phyloP scores from a whole-genome alignment of 1,140 invertebrate species.

The Cecropterus lyciades region DNA sequence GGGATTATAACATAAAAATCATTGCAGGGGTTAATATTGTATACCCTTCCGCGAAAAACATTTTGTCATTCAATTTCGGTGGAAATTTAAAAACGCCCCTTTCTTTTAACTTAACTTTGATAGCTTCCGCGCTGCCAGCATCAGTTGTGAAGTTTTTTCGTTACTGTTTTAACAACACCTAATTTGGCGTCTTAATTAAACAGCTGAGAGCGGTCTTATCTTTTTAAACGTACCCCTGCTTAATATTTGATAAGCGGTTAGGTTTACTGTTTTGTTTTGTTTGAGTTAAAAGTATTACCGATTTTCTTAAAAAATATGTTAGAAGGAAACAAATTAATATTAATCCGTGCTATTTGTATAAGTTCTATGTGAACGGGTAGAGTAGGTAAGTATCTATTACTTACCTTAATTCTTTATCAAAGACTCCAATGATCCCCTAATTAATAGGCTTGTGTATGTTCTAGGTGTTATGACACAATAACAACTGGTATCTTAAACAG shows the following conservation, averaged over 20 bases:
- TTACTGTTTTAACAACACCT: conserved; percentile 65
- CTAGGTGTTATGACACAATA: too few relatives aligned
- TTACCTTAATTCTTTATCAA: too few relatives aligned
- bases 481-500: too few relatives aligned
- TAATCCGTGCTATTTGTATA: too few relatives aligned
- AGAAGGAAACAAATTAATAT: background rate
- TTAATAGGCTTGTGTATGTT: too few relatives aligned
- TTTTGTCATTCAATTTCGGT: background rate
- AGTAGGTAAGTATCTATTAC: too few relatives aligned
- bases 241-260: conserved; percentile 7
- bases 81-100: conserved; percentile 21
- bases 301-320: background rate
- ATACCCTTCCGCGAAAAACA: too few relatives aligned
- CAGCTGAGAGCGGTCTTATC: conserved; percentile 46
- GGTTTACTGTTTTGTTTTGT: too few relatives aligned
- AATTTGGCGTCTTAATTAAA: conserved; percentile 64
- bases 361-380: too few relatives aligned
- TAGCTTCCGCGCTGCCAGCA: conserved; percentile 29
- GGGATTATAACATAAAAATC: too few relatives aligned
- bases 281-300: background rate
- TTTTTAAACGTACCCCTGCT: background rate
- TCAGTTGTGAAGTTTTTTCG: conserved; percentile 51
- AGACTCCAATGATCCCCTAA: too few relatives aligned
- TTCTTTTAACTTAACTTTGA: conserved; percentile 17
- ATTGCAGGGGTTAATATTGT: too few relatives aligned